phyloP scores from a whole-genome alignment of 2,888 invertebrate genomes.

The Nymphalis c-album region DNA sequence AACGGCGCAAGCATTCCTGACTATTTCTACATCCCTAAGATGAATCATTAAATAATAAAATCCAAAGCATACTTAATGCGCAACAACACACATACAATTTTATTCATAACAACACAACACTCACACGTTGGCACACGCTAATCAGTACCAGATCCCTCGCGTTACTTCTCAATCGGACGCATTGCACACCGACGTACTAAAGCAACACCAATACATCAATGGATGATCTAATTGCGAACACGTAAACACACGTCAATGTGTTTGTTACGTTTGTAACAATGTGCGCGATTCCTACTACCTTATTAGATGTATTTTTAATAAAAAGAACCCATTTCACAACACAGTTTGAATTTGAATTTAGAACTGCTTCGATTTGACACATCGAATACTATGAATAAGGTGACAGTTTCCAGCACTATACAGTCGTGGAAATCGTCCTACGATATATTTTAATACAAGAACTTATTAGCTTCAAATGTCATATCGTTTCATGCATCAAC shows the following conservation, averaged over 20 bases:
- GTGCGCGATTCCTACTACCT: conserved; percentile 69
- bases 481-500: conserved; percentile 75
- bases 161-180: conserved; percentile 69
- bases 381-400: conserved; percentile 77
- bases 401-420: conserved; percentile 58
- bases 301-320: conserved; percentile 76
- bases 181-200: conserved; percentile 51
- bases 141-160: conserved; percentile 76
- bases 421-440: conserved; percentile 48
- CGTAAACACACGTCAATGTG: conserved; percentile 74
- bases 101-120: conserved; percentile 69
- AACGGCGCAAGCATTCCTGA: conserved; percentile 76
- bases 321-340: conserved; percentile 79
- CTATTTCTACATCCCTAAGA: conserved; percentile 81
- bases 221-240: conserved; percentile 75
- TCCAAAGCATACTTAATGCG: conserved; percentile 80
- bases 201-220: conserved; percentile 71
- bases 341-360: conserved; percentile 75
- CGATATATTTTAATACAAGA: conserved; percentile 67
- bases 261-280: conserved; percentile 73
- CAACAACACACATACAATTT: conserved; percentile 69
- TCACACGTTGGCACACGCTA: conserved; percentile 70
- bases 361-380: conserved; percentile 76
- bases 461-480: conserved; percentile 74
- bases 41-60: conserved; percentile 83